Evolutionary conservation across 2,797 vertebrate species (phyloP).

Genomic region (Acomys russatus): DNA sequence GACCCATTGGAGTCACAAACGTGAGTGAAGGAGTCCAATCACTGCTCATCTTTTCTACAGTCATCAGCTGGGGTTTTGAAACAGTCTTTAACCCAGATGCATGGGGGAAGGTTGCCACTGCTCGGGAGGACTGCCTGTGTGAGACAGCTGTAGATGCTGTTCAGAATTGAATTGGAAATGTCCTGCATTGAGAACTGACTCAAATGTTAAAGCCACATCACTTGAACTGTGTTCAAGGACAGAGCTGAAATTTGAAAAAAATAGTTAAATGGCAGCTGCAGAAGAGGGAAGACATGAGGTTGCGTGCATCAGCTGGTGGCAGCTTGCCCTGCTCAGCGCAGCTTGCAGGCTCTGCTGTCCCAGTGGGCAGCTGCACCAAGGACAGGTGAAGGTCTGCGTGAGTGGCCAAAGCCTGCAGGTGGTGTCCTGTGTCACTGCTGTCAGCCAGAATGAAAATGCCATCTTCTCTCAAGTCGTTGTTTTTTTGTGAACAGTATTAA

Average conservation of each 20-base stretch:
- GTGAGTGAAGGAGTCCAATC: background rate
- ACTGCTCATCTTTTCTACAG: background rate
- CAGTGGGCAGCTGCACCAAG: background rate
- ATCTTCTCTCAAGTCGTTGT: constrained; percentile 19
- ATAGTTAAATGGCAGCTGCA: constrained; percentile 68
- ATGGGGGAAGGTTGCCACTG: constrained; percentile 29
- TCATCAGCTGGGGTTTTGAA: constrained; percentile 4
- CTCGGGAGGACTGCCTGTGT: background rate
- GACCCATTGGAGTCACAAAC: background rate
- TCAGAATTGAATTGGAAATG: constrained; percentile 72
- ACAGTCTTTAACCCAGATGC: constrained; percentile 28
- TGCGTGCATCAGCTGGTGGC: constrained; percentile 1
- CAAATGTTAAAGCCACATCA: constrained; percentile 63
- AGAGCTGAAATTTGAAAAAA: constrained; percentile 36
- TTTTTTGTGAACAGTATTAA: constrained; percentile 41
- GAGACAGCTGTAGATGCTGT: constrained; percentile 56
- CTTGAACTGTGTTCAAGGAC: constrained; percentile 73
- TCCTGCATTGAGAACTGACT: constrained; percentile 63
- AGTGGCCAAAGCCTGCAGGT: background rate
- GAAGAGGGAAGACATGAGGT: constrained; percentile 58
- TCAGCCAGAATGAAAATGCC: background rate
- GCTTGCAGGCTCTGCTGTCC: constrained; percentile 58
- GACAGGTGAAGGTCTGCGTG: constrained; percentile 32
- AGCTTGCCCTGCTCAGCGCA: constrained; percentile 19
- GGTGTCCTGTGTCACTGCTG: background rate